These are phyloP conservation scores for Babylonia areolata DNA, from an alignment of 1,140 invertebrate genomes.

Conservation along the genomic window DNA sequence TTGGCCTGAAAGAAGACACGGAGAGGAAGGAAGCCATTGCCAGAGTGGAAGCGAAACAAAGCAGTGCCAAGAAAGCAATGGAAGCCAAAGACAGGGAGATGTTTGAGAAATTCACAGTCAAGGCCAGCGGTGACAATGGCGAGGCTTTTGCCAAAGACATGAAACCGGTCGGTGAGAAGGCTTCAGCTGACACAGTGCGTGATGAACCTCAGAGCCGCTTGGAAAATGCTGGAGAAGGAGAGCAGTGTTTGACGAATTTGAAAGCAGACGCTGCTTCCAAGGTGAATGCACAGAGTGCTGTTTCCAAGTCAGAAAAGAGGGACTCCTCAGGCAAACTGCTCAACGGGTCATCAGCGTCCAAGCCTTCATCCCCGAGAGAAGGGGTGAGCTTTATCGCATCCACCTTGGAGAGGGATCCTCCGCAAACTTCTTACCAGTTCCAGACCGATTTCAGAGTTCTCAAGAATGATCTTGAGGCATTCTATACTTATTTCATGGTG, in stretches of 20 bases:
- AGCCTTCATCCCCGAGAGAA: not conserved
- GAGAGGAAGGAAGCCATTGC: slow-evolving; percentile 45
- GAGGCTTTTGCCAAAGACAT: not conserved
- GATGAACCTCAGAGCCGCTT: not conserved
- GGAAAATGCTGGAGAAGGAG: not conserved
- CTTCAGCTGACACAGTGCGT: not conserved
- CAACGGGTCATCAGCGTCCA: not conserved
- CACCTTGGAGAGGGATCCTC: slow-evolving; percentile 46
- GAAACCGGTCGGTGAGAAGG: not conserved
- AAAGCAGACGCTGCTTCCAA: not conserved
- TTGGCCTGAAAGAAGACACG: slow-evolving; percentile 62
- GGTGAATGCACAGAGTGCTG: not conserved
- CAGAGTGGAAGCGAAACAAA: slow-evolving; percentile 54
- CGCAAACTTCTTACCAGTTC: slow-evolving; percentile 73
- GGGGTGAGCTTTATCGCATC: not conserved
- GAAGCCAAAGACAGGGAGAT: slow-evolving; percentile 56
- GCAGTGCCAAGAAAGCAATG: slow-evolving; percentile 53
- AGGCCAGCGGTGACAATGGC: not conserved
- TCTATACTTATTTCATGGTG: slow-evolving; percentile 72
- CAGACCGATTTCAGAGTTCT: slow-evolving; percentile 75
- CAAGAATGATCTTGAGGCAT: slow-evolving; percentile 62
- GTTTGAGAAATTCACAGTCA: slow-evolving; percentile 60
- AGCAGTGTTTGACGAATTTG: not conserved
- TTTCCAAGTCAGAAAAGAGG: not conserved
- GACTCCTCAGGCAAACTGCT: not conserved